A percentile compares a stretch with the other conserved stretches of the same genome.
Conservation (phyloP, 2,888 invertebrate species). For the Clunio marinus region DNA sequence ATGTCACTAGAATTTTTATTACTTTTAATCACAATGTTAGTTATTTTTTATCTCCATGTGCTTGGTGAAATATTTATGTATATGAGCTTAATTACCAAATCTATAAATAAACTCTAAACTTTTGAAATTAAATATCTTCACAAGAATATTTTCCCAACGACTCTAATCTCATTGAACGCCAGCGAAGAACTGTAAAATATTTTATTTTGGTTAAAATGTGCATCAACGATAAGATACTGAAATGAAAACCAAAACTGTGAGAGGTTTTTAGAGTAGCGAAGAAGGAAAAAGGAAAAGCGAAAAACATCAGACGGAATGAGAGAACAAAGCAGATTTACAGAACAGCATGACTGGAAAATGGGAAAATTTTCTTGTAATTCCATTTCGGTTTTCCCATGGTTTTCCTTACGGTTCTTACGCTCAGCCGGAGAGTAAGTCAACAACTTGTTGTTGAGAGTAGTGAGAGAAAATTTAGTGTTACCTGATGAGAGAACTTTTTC, state of each 20-base stretch:
- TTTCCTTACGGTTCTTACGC: no score
- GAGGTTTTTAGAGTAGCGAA: neutral
- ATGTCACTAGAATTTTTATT: no score
- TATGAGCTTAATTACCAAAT: no score
- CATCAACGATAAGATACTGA: conserved; percentile 7
- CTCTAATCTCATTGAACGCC: conserved; percentile 9
- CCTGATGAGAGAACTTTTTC: no score
- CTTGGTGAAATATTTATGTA: no score
- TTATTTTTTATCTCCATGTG: no score
- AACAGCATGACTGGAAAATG: conserved; percentile 1
- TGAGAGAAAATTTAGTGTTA: no score
- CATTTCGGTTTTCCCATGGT: neutral
- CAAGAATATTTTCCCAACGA: neutral
- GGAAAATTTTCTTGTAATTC: neutral
- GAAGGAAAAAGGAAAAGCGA: neutral
- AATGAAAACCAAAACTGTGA: neutral
- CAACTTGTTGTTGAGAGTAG: no score
- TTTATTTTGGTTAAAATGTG: conserved; percentile 34
- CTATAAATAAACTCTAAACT: no score
- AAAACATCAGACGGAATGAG: neutral
- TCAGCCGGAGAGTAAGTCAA: no score
- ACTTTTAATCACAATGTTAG: no score
- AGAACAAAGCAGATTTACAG: conserved; percentile 12
- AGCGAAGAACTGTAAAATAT: conserved; percentile 35
- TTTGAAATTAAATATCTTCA: neutral